Conservation (phyloP, 2,797 vertebrate species). For the Gymnoscopelus microlampas region DNA sequence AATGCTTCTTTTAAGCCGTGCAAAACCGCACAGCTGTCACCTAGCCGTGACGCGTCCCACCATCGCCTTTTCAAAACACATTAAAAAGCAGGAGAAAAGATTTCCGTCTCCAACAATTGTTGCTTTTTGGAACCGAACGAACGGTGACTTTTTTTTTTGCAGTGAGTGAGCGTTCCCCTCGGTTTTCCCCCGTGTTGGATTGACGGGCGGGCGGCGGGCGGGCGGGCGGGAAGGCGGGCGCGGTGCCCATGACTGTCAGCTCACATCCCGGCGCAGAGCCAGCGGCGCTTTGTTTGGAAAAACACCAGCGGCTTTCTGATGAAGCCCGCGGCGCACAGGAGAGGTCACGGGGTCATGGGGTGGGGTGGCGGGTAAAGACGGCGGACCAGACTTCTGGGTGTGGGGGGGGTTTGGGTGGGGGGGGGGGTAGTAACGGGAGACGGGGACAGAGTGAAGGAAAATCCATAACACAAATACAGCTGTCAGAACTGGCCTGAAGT, state of each 20-base stretch:
- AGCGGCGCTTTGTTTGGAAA: slow-evolving; percentile 79
- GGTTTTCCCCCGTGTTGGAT: slow-evolving; percentile 63
- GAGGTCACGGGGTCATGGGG: slow-evolving; percentile 67
- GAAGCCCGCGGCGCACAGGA: slow-evolving; percentile 78
- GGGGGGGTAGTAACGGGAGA: slow-evolving; percentile 60
- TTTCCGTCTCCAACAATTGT: slow-evolving; percentile 66
- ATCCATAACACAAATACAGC: slow-evolving; percentile 89
- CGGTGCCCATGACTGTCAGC: slow-evolving; percentile 74
- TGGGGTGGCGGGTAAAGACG: slow-evolving; percentile 55
- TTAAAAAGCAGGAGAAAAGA: slow-evolving; percentile 77
- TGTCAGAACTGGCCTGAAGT: slow-evolving; percentile 80
- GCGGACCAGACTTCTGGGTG: slow-evolving; percentile 62
- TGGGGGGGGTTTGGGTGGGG: slow-evolving; percentile 45
- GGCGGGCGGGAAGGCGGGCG: too few relatives aligned
- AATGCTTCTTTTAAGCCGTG: slow-evolving; percentile 5
- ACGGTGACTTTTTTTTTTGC: slow-evolving; percentile 61
- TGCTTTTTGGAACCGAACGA: slow-evolving; percentile 66
- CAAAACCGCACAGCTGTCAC: slow-evolving; percentile 71
- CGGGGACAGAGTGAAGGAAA: slow-evolving; percentile 82
- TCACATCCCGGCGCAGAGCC: slow-evolving; percentile 56
- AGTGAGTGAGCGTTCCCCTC: slow-evolving; percentile 66
- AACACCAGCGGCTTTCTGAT: slow-evolving; percentile 81
- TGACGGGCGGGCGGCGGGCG: slow-evolving; percentile 56
- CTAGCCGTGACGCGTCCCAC: slow-evolving; percentile 56
- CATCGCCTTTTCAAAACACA: slow-evolving; percentile 61